phyloP scores from a whole-genome alignment of 1,140 invertebrate genomes.

The Papilio dardanus region DNA sequence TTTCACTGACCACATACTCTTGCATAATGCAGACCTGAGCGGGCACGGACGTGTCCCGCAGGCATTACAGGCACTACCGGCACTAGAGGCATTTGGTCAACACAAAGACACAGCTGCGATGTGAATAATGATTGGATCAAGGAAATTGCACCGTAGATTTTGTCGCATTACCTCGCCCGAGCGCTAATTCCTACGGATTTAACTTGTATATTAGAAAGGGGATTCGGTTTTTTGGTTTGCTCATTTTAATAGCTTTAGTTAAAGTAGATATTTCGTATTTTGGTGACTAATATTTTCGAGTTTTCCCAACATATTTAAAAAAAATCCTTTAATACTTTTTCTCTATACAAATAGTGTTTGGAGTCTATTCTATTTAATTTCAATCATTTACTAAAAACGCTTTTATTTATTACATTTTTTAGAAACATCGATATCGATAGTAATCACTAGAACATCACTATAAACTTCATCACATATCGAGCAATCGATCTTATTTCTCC shows the following conservation, averaged over 20 bases:
- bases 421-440: background rate
- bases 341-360: background rate
- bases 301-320: background rate
- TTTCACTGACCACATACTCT: constrained; percentile 68
- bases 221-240: constrained; percentile 11
- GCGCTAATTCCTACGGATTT: constrained; percentile 27
- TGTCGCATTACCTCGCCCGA: constrained; percentile 9
- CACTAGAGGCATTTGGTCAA: constrained; percentile 55
- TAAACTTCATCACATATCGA: constrained; percentile 33
- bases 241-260: background rate
- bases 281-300: background rate
- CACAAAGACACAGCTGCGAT: constrained; percentile 46
- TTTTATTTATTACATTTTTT: no score
- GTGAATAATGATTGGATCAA: constrained; percentile 49
- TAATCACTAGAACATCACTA: constrained; percentile 3
- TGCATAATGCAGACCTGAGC: constrained; percentile 69
- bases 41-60: constrained; percentile 49
- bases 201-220: constrained; percentile 18
- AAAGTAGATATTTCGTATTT: background rate
- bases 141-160: constrained; percentile 35
- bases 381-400: no score
- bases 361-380: background rate
- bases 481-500: constrained; percentile 47
- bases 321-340: background rate
- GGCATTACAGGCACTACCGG: constrained; percentile 12